Conservation (phyloP, 2,797 vertebrate species). For the Gadopsis marmoratus region DNA sequence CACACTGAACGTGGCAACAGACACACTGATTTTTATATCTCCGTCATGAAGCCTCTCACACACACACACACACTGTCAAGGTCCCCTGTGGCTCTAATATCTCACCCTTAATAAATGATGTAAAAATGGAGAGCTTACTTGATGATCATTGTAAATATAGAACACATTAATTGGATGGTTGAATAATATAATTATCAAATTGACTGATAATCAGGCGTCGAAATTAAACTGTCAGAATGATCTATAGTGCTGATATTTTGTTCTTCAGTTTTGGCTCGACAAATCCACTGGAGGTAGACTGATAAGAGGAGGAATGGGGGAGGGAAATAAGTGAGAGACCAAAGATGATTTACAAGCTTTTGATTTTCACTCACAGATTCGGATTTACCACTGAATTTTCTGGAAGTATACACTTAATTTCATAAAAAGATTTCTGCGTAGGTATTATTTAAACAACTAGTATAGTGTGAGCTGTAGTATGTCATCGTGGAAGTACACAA, state of each 20-base stretch:
- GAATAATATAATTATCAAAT: conserved; percentile 87
- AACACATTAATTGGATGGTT: conserved; percentile 86
- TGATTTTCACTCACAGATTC: conserved; percentile 40
- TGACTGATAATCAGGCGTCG: conserved; percentile 86
- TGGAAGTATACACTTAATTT: neutral
- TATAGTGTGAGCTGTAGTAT: neutral
- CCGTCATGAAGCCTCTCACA: conserved; percentile 54
- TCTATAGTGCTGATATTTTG: conserved; percentile 80
- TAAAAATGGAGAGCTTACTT: conserved; percentile 70
- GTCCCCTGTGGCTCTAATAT: conserved; percentile 59
- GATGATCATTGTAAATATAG: conserved; percentile 88
- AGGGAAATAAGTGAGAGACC: conserved; percentile 47
- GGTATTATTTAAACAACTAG: neutral
- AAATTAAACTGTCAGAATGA: conserved; percentile 88
- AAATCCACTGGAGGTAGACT: conserved; percentile 60
- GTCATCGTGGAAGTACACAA: neutral
- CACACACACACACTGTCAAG: conserved; percentile 53
- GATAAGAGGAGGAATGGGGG: conserved; percentile 46
- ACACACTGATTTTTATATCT: conserved; percentile 58
- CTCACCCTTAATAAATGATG: conserved; percentile 72
- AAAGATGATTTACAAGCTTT: conserved; percentile 56
- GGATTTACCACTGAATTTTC: conserved; percentile 16
- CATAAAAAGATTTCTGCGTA: neutral
- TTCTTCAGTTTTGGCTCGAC: conserved; percentile 60
- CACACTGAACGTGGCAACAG: conserved; percentile 24